Base-by-base conservation (phyloP, 2,797 vertebrate genomes). In the Prionace glauca region DNA sequence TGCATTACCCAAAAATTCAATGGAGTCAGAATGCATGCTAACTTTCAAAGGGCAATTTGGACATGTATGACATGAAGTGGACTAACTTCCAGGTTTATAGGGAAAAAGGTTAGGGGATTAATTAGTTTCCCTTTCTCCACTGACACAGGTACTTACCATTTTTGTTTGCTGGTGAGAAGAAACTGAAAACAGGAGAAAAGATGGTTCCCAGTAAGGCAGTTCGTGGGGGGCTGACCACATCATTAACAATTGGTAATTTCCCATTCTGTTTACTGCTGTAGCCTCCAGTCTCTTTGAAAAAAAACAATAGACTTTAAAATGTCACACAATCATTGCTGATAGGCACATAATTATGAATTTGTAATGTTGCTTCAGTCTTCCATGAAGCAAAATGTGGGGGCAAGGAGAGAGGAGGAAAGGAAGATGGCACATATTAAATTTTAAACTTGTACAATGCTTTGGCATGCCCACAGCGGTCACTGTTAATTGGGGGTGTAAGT, bases 181-280 rank as follows among this genome's bases (percentile, higher is more conserved):
- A 99, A 97, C 99, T 99, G 97, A 99, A 99, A 96, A 99, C 99
- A 0, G 99, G 99, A 96, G 99, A 99, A 98, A 99, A 99, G 97
- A 99, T 99, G 96, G 99, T 99, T 96, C 99, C 99, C 96, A 99
- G 98, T 96, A 99, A 98, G 0, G 99, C 99, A 95, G 98, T 99
- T 96, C 99, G 98, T 32, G 98, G 98, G 87, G 99, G 99, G 96
- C 98, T 99, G 96, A 97, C 97, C 67, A 98, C 96, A 95, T 98
- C 96, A 77, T 98, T 97, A 9, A 97, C 98, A 96, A 98, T 98
- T 96, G 99, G 99, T 97, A 99, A 96, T 96, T 98, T 98, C 41
- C 99, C 99, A 96, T 99, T 99, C 95, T 99, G 98, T 96, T 99
- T 98, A 96, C 98, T 99, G 97, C 99, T 98, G 18, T 99, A 99